phyloP scores from a whole-genome alignment of 2,797 vertebrate genomes.

The Gobio occitaniae region DNA sequence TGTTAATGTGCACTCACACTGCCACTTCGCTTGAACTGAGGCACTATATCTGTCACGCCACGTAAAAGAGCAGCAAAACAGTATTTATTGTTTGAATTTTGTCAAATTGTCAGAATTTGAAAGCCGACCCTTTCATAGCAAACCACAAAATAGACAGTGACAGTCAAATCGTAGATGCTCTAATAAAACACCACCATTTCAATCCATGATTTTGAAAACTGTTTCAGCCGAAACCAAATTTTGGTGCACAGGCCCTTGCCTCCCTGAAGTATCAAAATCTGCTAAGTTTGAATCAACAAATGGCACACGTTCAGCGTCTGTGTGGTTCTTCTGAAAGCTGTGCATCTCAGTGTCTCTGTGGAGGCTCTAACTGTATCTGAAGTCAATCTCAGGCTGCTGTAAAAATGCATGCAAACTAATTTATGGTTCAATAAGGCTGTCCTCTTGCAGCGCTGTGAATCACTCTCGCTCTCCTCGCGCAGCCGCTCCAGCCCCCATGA shows the following conservation, averaged over 20 bases:
- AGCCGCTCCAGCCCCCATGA: constrained; percentile 39
- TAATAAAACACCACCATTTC: no score
- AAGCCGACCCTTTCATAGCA: not conserved
- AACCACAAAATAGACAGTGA: no score
- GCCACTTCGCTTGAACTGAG: not conserved
- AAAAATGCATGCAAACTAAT: constrained; percentile 47
- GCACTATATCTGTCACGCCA: not conserved
- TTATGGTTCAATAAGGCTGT: constrained; percentile 49
- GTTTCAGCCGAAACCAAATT: no score
- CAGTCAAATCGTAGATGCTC: no score
- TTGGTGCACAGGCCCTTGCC: no score
- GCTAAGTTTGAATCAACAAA: not conserved
- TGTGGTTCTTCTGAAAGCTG: not conserved
- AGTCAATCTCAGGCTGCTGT: constrained; percentile 38
- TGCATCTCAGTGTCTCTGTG: constrained; percentile 5
- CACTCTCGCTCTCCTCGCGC: constrained; percentile 35
- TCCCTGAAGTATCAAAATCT: not conserved
- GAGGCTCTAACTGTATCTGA: constrained; percentile 27
- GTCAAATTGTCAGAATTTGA: not conserved
- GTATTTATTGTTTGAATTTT: not conserved
- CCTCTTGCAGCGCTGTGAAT: constrained; percentile 27
- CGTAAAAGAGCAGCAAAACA: not conserved
- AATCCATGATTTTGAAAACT: no score
- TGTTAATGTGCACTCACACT: no score
- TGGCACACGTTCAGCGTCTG: not conserved